These are phyloP conservation scores for Cryptoblepharus egeriae DNA, from an alignment of 2,797 vertebrate genomes.

Conservation along the genomic window DNA sequence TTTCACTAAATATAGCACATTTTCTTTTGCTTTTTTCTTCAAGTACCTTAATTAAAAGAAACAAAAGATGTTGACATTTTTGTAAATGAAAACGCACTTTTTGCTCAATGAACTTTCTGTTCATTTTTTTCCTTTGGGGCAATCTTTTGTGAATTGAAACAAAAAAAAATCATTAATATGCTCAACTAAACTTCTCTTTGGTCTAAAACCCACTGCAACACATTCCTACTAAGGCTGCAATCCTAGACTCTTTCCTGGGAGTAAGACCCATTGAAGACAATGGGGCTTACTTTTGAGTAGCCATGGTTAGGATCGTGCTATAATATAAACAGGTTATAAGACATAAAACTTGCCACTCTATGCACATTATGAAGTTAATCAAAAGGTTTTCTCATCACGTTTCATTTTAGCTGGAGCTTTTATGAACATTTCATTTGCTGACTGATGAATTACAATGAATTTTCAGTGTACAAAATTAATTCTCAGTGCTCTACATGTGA, in stretches of 20 bases:
- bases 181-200: constrained; percentile 46
- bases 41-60: constrained; percentile 54
- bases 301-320: no score
- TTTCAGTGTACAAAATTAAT: background rate
- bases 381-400: constrained; percentile 34
- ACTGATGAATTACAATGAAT: constrained; percentile 31
- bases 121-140: constrained; percentile 66
- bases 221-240: constrained; percentile 40
- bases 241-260: no score
- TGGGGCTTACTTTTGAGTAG: no score
- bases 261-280: no score
- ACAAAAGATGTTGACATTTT: constrained; percentile 65
- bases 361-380: constrained; percentile 19
- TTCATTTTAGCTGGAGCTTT: constrained; percentile 14
- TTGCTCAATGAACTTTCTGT: constrained; percentile 43
- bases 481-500: constrained; percentile 15
- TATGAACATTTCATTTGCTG: constrained; percentile 30
- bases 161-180: constrained; percentile 59
- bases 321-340: constrained; percentile 52
- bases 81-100: constrained; percentile 65
- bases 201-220: constrained; percentile 47
- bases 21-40: constrained; percentile 20
- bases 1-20: constrained; percentile 20
- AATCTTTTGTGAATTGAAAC: constrained; percentile 66
- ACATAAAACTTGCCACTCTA: constrained; percentile 43